A percentile compares a stretch with the other conserved stretches of the same genome.
Evolutionary conservation across 2,113 vertebrate species (phyloP).

Genomic region (Chauna torquata): DNA sequence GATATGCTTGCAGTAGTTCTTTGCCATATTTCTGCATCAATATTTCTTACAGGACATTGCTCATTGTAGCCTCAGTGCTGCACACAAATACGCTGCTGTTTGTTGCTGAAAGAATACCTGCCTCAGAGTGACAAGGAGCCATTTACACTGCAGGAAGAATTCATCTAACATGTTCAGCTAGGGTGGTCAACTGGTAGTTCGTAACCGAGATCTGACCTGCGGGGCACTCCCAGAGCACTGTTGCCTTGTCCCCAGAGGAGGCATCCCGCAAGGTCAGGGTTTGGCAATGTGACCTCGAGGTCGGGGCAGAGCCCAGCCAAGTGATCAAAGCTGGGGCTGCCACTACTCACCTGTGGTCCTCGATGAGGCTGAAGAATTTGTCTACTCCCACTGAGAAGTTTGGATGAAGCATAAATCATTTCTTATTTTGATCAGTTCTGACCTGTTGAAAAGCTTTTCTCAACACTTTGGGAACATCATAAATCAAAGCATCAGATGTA

Average conservation of each 20-base stretch:
- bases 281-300: neutral
- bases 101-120: neutral
- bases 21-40: neutral
- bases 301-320: neutral
- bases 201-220: neutral
- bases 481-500: neutral
- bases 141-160: neutral
- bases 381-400: neutral
- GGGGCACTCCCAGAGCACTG: neutral
- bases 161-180: neutral
- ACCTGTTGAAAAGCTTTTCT: neutral
- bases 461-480: neutral
- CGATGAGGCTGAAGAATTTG: neutral
- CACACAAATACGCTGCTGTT: neutral
- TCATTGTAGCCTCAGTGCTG: neutral
- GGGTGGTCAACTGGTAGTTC: neutral
- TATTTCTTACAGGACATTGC: neutral
- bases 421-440: neutral
- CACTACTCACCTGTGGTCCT: neutral
- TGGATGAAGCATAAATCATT: neutral
- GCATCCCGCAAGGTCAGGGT: neutral
- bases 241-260: neutral
- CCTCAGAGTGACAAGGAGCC: neutral
- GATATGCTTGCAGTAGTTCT: neutral
- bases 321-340: no score